Percentiles rank a stretch among this genome's conserved stretches.
Evolutionary conservation across 2,888 invertebrate species (phyloP).

Genomic region (Antheraea yamamai): DNA sequence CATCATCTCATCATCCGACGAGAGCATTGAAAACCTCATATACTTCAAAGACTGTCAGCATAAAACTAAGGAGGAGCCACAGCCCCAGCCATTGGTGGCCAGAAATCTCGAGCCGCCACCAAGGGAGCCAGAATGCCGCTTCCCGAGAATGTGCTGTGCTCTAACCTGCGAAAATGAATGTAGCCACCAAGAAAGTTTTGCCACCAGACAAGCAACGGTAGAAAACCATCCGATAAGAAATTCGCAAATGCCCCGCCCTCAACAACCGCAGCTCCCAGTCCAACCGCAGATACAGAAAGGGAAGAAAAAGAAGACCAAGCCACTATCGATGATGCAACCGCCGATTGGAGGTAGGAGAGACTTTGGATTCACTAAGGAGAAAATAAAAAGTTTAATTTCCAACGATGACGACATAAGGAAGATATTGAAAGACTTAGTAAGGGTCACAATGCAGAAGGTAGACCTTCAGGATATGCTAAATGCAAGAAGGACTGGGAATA

Average conservation of each 20-base stretch:
- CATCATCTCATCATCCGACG: conserved; percentile 52
- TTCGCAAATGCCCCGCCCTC: conserved; percentile 17
- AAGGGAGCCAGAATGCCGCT: conserved; percentile 43
- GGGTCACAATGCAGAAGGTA: conserved; percentile 74
- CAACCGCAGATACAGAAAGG: conserved; percentile 34
- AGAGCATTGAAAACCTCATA: conserved; percentile 69
- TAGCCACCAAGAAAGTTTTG: conserved; percentile 28
- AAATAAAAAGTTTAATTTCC: conserved; percentile 63
- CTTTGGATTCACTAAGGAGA: conserved; percentile 59
- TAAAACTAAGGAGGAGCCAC: conserved; percentile 26
- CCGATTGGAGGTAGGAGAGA: conserved; percentile 50
- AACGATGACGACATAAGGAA: conserved; percentile 71
- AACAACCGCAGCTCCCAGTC: conserved; percentile 25
- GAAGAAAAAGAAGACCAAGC: conserved; percentile 49
- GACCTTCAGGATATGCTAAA: conserved; percentile 59
- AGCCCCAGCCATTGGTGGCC: conserved; percentile 23
- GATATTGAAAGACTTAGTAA: conserved; percentile 70
- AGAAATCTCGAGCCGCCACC: conserved; percentile 15
- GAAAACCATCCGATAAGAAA: conserved; percentile 26
- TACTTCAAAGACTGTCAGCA: conserved; percentile 68
- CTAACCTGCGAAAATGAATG: conserved; percentile 66
- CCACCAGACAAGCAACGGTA: conserved; percentile 38
- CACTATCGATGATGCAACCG: conserved; percentile 28
- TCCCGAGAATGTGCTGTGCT: conserved; percentile 67
- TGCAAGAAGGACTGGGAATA: conserved; percentile 26